Percentiles rank a stretch among this genome's conserved stretches.
These are phyloP conservation scores for Tonatia bakeri DNA, from an alignment of 2,113 vertebrate genomes.

Conservation along the genomic window DNA sequence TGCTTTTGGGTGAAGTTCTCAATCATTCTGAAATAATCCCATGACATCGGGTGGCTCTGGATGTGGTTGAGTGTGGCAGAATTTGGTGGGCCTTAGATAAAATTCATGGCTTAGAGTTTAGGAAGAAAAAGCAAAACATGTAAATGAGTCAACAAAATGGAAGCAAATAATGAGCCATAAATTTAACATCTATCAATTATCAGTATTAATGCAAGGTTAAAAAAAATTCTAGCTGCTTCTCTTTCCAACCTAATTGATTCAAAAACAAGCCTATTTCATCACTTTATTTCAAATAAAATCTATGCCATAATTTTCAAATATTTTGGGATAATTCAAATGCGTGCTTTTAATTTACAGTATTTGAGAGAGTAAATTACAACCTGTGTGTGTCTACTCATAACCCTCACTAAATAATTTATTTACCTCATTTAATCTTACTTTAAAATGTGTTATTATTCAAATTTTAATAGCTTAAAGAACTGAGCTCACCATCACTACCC, in stretches of 20 bases:
- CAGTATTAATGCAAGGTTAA: constrained; percentile 79
- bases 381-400: neutral
- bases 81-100: constrained; percentile 72
- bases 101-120: constrained; percentile 78
- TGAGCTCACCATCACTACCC: no score
- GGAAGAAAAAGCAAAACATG: constrained; percentile 73
- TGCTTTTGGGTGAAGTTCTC: constrained; percentile 72
- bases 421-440: neutral
- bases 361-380: neutral
- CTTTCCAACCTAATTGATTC: neutral
- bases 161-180: constrained; percentile 73
- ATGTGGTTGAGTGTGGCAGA: constrained; percentile 65
- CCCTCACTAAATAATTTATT: neutral
- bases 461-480: no score
- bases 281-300: neutral
- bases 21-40: constrained; percentile 73
- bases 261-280: neutral
- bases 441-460: neutral
- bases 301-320: neutral
- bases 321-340: neutral
- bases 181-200: constrained; percentile 72
- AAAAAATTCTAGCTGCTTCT: neutral
- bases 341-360: neutral
- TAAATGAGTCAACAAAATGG: constrained; percentile 72
- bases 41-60: constrained; percentile 74